These are phyloP conservation scores for Oreochromis tanganicae DNA, from an alignment of 2,113 vertebrate species.

Conservation along the genomic window DNA sequence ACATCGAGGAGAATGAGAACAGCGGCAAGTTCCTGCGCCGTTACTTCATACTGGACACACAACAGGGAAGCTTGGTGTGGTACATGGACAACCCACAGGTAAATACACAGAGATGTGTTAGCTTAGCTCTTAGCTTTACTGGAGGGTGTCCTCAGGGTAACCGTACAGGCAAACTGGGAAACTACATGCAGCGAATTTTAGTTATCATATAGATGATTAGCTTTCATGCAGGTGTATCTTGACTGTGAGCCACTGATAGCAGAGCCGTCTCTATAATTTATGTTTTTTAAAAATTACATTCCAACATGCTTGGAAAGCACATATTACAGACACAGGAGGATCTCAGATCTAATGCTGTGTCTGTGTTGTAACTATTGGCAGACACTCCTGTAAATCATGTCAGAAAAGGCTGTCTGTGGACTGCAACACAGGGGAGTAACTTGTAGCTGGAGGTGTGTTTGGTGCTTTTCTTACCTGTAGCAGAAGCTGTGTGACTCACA, in stretches of 20 bases:
- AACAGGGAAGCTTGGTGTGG: conserved; percentile 91
- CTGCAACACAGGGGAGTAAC: not conserved
- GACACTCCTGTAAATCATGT: not conserved
- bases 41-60: conserved; percentile 95
- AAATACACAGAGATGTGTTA: conserved; percentile 27
- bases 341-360: not conserved
- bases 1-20: conserved; percentile 96
- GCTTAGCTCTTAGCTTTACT: conserved; percentile 17
- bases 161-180: not conserved
- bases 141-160: not conserved
- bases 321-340: not conserved
- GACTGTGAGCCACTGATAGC: not conserved
- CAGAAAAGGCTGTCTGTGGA: not conserved
- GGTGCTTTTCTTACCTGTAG: not conserved
- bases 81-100: conserved; percentile 99
- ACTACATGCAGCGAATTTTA: not conserved
- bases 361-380: not conserved
- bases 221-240: not conserved
- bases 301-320: not conserved
- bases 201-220: not conserved
- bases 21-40: conserved; percentile 94
- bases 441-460: not conserved
- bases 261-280: not conserved
- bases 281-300: not conserved
- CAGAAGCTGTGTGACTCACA: not conserved